Evolutionary conservation across 2,888 invertebrate species (phyloP).

Genomic region (Nematopogon swammerdamellus): DNA sequence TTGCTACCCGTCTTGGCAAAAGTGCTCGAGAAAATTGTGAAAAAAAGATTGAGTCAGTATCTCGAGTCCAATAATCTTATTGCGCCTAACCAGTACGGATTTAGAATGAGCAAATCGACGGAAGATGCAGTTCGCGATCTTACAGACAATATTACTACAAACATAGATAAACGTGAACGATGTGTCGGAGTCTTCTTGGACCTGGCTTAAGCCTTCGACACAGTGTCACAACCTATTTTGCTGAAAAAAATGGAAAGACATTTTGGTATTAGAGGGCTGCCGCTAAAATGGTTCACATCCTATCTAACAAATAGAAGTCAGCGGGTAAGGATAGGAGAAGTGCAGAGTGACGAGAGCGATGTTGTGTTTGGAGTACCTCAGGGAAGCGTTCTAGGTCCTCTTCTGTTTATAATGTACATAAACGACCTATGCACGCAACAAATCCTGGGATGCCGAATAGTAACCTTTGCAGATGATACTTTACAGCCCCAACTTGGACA

Average conservation of each 20-base stretch:
- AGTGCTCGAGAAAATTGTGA: not conserved
- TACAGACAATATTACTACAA: not conserved
- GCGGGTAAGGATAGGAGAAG: not conserved
- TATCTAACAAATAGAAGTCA: not conserved
- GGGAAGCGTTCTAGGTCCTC: not conserved
- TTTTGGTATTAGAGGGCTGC: not conserved
- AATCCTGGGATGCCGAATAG: not conserved
- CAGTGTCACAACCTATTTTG: not conserved
- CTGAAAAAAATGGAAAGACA: not conserved
- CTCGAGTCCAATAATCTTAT: not conserved
- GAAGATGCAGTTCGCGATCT: not conserved
- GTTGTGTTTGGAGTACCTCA: not conserved
- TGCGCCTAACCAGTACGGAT: not conserved
- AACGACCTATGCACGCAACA: not conserved
- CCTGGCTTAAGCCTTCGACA: conserved; percentile 1
- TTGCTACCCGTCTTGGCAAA: conserved; percentile 1
- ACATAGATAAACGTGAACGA: not conserved
- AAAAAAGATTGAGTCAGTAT: not conserved
- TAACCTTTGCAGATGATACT: not conserved
- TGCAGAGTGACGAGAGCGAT: not conserved
- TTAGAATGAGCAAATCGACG: not conserved
- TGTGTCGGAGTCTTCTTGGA: conserved; percentile 2
- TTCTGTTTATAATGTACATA: not conserved
- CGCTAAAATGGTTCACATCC: not conserved
- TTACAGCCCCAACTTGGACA: not conserved